Evolutionary conservation across 2,888 invertebrate species (phyloP).

Genomic region (Tiphia femorata): DNA sequence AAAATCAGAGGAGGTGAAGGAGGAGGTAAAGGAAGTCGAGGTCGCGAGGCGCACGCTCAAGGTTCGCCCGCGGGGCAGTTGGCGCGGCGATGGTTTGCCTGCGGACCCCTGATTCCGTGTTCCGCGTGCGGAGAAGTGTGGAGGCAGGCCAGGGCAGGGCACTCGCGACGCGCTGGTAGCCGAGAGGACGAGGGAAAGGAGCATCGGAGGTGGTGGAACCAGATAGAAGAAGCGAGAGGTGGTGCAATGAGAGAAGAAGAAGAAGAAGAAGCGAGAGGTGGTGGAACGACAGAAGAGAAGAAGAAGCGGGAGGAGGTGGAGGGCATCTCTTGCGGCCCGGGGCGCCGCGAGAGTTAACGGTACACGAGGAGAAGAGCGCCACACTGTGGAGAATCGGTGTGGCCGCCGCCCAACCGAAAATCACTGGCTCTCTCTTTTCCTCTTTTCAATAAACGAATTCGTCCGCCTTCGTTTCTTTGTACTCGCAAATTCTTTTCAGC

Average conservation of each 20-base stretch:
- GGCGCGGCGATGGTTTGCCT: constrained; percentile 35
- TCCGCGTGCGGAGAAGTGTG: no score
- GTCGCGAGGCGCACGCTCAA: constrained; percentile 33
- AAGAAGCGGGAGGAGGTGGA: no score
- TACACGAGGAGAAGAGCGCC: constrained; percentile 36
- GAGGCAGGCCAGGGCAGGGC: constrained; percentile 24
- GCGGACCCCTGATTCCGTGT: constrained; percentile 38
- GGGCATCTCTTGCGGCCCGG: constrained; percentile 27
- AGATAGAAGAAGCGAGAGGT: neutral
- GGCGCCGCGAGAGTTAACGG: constrained; percentile 47
- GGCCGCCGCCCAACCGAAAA: constrained; percentile 43
- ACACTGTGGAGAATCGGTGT: constrained; percentile 28
- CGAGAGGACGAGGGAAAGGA: constrained; percentile 10
- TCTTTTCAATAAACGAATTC: no score
- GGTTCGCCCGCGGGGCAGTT: constrained; percentile 43
- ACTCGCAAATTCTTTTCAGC: no score
- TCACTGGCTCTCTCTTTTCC: constrained; percentile 1
- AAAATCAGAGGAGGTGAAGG: neutral
- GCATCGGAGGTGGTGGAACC: neutral
- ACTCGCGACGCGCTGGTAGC: no score
- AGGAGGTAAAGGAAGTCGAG: constrained; percentile 9
- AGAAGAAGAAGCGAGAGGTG: constrained; percentile 1
- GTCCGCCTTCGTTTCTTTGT: no score
- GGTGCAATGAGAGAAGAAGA: constrained; percentile 3
- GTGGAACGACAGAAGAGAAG: constrained; percentile 7